Percentiles rank a stretch among this genome's conserved stretches.
phyloP scores from a whole-genome alignment of 2,888 invertebrate genomes.

The Mesorhabditis sp. region DNA sequence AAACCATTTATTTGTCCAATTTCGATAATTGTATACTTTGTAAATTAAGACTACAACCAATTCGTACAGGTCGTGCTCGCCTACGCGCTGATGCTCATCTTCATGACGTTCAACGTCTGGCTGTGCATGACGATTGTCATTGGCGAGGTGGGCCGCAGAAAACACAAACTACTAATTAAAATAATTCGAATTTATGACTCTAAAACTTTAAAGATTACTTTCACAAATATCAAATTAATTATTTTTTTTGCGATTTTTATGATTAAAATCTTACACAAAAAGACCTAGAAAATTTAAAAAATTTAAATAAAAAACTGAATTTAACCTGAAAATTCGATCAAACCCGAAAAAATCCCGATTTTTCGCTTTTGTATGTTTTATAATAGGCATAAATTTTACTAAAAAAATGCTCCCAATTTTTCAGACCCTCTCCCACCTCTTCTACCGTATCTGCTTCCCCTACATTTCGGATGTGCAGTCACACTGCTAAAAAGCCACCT shows the following conservation, averaged over 20 bases:
- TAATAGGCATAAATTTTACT: background rate
- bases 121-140: conserved; percentile 47
- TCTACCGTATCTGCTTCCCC: background rate
- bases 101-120: conserved; percentile 57
- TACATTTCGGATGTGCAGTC: background rate
- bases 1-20: background rate
- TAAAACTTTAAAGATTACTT: too few species aligned
- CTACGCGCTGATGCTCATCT: conserved; percentile 53
- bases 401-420: background rate
- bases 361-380: background rate
- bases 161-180: conserved; percentile 14
- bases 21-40: background rate
- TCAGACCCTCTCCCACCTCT: conserved; percentile 5
- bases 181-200: conserved; percentile 8
- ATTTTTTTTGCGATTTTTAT: too few species aligned
- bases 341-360: too few species aligned
- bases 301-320: too few species aligned
- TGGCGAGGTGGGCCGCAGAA: conserved; percentile 40
- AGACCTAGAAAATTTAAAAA: too few species aligned
- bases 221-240: too few species aligned
- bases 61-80: conserved; percentile 36
- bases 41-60: background rate
- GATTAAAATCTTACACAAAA: too few species aligned
- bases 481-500: background rate
- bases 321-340: too few species aligned